These are phyloP conservation scores for Nicator chloris DNA, from an alignment of 2,113 vertebrate species.

Conservation along the genomic window DNA sequence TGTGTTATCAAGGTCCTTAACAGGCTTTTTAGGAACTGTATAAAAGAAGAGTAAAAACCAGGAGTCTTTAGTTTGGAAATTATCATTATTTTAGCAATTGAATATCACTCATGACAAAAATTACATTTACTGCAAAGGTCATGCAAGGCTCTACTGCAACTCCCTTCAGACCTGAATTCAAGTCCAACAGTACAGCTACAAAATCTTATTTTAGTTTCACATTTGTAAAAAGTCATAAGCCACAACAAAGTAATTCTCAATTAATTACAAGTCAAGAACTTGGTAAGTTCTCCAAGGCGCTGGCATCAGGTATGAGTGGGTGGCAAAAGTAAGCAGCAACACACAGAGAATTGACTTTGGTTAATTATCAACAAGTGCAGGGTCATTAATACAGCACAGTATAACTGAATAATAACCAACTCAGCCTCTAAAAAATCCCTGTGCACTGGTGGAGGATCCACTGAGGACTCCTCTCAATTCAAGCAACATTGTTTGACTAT, in stretches of 20 bases:
- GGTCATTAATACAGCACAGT: neutral
- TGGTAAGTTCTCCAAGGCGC: neutral
- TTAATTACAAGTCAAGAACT: neutral
- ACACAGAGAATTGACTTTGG: neutral
- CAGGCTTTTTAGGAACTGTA: neutral
- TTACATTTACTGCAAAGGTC: neutral
- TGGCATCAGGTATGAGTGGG: neutral
- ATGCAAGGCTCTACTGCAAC: neutral
- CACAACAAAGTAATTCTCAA: neutral
- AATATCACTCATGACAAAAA: neutral
- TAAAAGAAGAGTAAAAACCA: neutral
- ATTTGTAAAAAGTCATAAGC: neutral
- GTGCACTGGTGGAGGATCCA: neutral
- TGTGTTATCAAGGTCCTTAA: neutral
- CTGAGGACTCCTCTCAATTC: neutral
- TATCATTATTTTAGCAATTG: neutral
- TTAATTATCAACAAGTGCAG: neutral
- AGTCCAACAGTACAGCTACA: neutral
- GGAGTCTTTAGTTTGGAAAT: neutral
- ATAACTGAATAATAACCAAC: rapidly evolving
- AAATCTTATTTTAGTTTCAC: neutral
- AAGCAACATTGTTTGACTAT: neutral
- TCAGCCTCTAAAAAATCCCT: neutral
- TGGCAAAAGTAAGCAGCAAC: neutral
- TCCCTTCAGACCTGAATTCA: neutral